Evolutionary conservation across 2,113 vertebrate genomes (phyloP), one percentile per base, ranked within the genome.

Genomic region (Corapipo altera): DNA sequence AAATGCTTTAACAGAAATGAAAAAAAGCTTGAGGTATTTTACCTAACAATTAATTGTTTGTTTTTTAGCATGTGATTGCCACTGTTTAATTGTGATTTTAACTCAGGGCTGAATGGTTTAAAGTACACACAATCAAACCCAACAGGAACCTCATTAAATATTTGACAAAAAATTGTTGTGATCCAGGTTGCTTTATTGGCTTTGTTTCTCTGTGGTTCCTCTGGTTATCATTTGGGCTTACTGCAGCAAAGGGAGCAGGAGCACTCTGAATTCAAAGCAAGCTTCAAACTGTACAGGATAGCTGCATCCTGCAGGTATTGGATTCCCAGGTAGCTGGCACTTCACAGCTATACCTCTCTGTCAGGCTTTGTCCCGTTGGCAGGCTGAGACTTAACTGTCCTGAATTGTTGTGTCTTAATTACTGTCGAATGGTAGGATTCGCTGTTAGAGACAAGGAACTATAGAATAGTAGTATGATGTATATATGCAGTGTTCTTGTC

Each of bases 291-390:
- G 17, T 76, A 43, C 24, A 52, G 52, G 30, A 30, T 69, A 24
- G 8, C 33, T 71, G 15, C 43, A 65, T 92, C 44, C 21, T 88
- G 66, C 35, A 61, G 18, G 6, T 51, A 3, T 7, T 85, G 13
- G 15, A 18, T 62, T 83, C 20, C 37, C 39, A 64, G 30, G 39
- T 24, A 54, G 43, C 23, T 19, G 33, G 16, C 5, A 12, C 30
- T 84, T 89, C 20, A 49, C 20, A 62, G 24, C n/a, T 86, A 2
- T 55, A 35, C 13, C 17, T 86, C 6, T 2, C 3, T 89, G 22
- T 58, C 26, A n/a, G 39, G 3, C n/a, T 65, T 70, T 71, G 15
- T 71, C 71, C n/a, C 1, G 0, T 9, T 67, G 28, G 5, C 3
- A 14, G 37, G 21, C 49, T 6, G 2, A 87, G 37, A 48, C 26